Evolutionary conservation across 2,113 vertebrate species (phyloP).

Genomic region (Lonchura striata): DNA sequence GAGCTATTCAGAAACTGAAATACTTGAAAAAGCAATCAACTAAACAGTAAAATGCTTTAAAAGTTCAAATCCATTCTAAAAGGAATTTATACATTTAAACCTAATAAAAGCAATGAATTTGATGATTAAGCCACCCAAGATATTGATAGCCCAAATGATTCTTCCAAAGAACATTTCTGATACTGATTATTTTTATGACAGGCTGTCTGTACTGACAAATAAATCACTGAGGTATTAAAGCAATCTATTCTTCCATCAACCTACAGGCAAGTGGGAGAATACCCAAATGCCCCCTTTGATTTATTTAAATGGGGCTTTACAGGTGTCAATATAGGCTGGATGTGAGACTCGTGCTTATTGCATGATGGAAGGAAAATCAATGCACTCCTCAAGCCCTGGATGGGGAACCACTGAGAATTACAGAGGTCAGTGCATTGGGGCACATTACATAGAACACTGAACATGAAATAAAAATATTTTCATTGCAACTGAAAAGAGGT

Average conservation of each 20-base stretch:
- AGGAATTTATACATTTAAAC: not conserved
- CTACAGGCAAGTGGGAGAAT: not conserved
- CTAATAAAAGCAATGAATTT: not conserved
- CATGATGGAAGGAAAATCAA: constrained; percentile 78
- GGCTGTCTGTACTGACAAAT: not conserved
- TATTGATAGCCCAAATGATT: not conserved
- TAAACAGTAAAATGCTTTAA: not conserved
- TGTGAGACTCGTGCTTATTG: constrained; percentile 33
- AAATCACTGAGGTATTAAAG: not conserved
- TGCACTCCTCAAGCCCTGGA: constrained; percentile 66
- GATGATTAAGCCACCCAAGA: not conserved
- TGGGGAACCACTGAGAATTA: constrained; percentile 68
- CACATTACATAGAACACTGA: not conserved
- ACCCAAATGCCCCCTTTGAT: not conserved
- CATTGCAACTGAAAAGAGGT: not conserved
- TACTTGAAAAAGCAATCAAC: not conserved
- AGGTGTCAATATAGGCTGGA: not conserved
- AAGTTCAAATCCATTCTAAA: not conserved
- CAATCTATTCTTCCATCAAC: not conserved
- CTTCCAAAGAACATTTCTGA: not conserved
- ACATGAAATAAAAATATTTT: constrained; percentile 57
- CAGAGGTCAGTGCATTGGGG: constrained; percentile 71
- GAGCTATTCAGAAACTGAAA: not conserved
- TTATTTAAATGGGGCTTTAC: constrained; percentile 35
- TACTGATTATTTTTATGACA: not conserved